Evolutionary conservation across 92 coral and sea anemone species (phyloP).

Genomic region (Bergia sp.): DNA sequence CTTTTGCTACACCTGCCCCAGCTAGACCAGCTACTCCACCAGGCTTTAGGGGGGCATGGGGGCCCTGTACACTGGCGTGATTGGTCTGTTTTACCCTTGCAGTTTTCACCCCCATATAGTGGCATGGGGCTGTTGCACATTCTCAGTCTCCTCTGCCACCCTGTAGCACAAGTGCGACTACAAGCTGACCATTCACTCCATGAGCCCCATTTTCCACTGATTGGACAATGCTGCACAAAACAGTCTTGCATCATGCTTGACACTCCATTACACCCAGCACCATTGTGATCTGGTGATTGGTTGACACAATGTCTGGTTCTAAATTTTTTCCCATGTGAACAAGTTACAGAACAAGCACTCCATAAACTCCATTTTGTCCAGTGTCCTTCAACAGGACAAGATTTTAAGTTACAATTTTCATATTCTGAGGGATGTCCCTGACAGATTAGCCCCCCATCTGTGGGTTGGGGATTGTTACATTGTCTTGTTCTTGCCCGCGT

Average conservation of each 20-base stretch:
- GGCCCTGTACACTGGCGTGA: constrained; percentile 49
- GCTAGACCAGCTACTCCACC: constrained; percentile 76
- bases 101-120: constrained; percentile 52
- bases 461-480: constrained; percentile 64
- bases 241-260: constrained; percentile 50
- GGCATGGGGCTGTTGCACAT: constrained; percentile 59
- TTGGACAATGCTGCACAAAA: constrained; percentile 48
- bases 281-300: constrained; percentile 73
- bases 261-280: constrained; percentile 63
- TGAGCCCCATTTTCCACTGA: constrained; percentile 75
- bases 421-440: constrained; percentile 67
- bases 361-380: constrained; percentile 87
- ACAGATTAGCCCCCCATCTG: constrained; percentile 72
- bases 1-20: constrained; percentile 71
- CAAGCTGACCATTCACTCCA: constrained; percentile 89
- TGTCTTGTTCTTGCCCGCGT: constrained; percentile 54
- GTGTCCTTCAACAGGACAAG: constrained; percentile 80
- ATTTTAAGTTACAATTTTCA: constrained; percentile 50
- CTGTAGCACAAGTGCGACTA: constrained; percentile 72
- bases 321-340: constrained; percentile 62
- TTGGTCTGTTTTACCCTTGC: constrained; percentile 63
- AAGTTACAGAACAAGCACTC: constrained; percentile 76
- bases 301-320: constrained; percentile 69
- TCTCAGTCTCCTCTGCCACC: constrained; percentile 62
- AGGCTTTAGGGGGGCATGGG: constrained; percentile 72